phyloP scores from a whole-genome alignment of 2,797 vertebrate species.

The Anabacerthia variegaticeps region DNA sequence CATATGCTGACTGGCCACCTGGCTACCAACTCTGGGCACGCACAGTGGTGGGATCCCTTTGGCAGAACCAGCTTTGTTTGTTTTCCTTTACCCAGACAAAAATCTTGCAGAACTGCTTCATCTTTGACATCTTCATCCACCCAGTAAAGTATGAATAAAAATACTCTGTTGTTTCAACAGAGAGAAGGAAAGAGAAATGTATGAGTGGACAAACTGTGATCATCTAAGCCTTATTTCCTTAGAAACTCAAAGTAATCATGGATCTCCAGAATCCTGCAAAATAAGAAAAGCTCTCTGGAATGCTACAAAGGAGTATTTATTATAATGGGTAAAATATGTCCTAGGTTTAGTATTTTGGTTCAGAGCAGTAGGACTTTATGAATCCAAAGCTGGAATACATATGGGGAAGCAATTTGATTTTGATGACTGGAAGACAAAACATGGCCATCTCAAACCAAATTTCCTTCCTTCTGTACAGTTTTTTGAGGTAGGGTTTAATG shows the following conservation, averaged over 20 bases:
- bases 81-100: neutral
- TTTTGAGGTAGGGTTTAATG: neutral
- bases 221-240: neutral
- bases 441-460: neutral
- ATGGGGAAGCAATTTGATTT: neutral
- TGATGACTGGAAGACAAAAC: neutral
- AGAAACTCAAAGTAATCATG: neutral
- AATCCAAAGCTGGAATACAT: neutral
- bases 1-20: neutral
- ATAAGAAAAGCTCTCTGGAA: neutral
- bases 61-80: neutral
- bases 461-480: neutral
- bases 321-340: neutral
- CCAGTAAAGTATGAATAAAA: neutral
- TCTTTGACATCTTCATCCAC: neutral
- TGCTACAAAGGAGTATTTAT: neutral
- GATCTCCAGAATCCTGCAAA: neutral
- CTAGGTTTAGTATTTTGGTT: neutral
- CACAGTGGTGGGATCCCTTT: neutral
- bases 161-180: neutral
- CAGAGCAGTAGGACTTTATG: neutral
- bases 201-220: neutral
- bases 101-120: neutral
- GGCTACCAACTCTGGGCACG: accelerated
- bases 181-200: neutral